Base-by-base conservation (phyloP, 2,888 invertebrate genomes). In the Pterobdella sp. region DNA sequence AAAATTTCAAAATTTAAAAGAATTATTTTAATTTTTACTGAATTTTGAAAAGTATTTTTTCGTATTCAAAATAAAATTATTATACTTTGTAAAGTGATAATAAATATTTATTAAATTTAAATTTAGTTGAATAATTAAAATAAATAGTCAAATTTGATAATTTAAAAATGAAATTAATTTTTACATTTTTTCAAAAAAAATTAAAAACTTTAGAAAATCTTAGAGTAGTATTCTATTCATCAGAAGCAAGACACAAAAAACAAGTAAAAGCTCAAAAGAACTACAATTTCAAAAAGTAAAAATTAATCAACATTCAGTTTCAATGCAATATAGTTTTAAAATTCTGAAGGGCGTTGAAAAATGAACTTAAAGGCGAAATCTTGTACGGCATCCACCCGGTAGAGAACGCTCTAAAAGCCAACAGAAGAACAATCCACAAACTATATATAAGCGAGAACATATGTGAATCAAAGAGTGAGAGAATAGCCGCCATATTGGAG, bases 321-420 rank as follows among this genome's bases (percentile, higher is more conserved):
- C 22, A 42, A 42, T 22, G 7, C 22, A 14, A 14, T 14, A 42
- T 42, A 42, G 22, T 14, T 14, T 14, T 42, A 22, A 42, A 42
- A 1, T 66, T 34, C 14, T 66, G 35, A 26, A 67, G 67, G 35
- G 14, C 29, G 7, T 67, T 67, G 26, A 67, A 67, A 22, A 3
- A 35, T 1, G 67, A 36, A 3, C 14, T 67, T n/a, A 67, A 26
- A 67, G 67, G 67, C n/a, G 67, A 67, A 36, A 42, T 67, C 29
- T 18, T 67, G 67, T 67, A 67, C 31, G 67, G 67, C 29, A 36
- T 67, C n/a, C 67, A 67, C 26, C 36, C 67, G 3, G 34, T 67
- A 42, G 37, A n/a, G 31, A 34, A 26, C 0, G 67, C 37, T 67
- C 34, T 67, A 10, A n/a, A 26, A 42, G 67, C 36, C 10, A 22